These are phyloP conservation scores for Plagodis pulveraria DNA, from an alignment of 2,888 invertebrate species.

Conservation along the genomic window DNA sequence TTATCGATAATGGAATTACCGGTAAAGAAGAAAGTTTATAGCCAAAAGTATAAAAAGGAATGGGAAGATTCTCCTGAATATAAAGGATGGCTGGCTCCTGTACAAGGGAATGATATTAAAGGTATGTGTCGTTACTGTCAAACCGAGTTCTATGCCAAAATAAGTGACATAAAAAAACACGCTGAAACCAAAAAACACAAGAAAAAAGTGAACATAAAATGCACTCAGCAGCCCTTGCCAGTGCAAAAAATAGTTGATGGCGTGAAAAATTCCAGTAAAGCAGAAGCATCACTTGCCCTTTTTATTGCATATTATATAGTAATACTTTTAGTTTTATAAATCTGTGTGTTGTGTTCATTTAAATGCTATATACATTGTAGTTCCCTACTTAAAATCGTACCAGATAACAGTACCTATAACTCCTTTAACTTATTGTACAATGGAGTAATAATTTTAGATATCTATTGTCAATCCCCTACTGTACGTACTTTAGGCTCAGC, in stretches of 20 bases:
- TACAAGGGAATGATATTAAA: conserved; percentile 14
- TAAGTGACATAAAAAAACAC: conserved; percentile 13
- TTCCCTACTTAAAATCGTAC: too few species aligned
- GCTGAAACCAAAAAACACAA: conserved; percentile 14
- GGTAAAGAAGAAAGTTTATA: conserved; percentile 24
- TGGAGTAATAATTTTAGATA: too few species aligned
- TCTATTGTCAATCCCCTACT: too few species aligned
- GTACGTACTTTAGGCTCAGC: too few species aligned
- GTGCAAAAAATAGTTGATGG: conserved; percentile 10
- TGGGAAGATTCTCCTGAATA: conserved; percentile 32
- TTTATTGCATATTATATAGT: too few species aligned
- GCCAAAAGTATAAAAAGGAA: conserved; percentile 14
- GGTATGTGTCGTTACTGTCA: conserved; percentile 19
- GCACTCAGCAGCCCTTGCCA: conserved; percentile 8
- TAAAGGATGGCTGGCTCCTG: conserved; percentile 22
- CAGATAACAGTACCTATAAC: too few species aligned
- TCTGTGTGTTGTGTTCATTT: too few species aligned
- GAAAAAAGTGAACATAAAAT: conserved; percentile 9
- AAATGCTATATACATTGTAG: too few species aligned
- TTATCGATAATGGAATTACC: conserved; percentile 20
- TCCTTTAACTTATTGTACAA: too few species aligned
- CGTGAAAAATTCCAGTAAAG: conserved; percentile 10
- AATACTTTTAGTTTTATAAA: too few species aligned
- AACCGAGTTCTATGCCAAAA: too few species aligned
- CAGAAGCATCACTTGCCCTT: conserved; percentile 11